Percentiles rank a stretch among this genome's conserved stretches.
These are phyloP conservation scores for Holocentrus rufus DNA, from an alignment of 2,797 vertebrate species.

Conservation along the genomic window DNA sequence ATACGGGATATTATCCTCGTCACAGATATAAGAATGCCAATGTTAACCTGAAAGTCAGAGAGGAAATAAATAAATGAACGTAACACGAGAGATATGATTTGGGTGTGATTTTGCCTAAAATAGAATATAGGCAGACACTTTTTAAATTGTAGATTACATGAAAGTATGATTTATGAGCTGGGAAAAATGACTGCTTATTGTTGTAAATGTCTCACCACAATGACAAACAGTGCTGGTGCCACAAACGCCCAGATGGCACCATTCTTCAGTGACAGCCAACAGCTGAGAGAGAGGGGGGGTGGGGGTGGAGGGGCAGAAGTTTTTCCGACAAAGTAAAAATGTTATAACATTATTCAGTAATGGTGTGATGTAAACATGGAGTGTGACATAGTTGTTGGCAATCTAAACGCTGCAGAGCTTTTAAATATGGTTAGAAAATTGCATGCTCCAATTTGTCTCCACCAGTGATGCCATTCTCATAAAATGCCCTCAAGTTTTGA, in stretches of 20 bases:
- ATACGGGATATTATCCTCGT: conserved; percentile 97
- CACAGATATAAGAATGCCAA: conserved; percentile 93
- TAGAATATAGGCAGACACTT: not conserved
- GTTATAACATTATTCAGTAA: not conserved
- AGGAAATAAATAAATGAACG: not conserved
- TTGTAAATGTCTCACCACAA: conserved; percentile 85
- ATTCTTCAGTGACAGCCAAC: conserved; percentile 91
- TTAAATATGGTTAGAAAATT: conserved; percentile 17
- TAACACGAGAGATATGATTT: not conserved
- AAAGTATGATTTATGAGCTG: not conserved
- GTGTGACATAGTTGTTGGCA: conserved; percentile 20
- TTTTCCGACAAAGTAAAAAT: conserved; percentile 3
- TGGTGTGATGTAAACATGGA: conserved; percentile 38
- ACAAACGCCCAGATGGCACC: conserved; percentile 98
- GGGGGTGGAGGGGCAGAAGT: conserved; percentile 11
- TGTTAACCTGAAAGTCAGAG: conserved; percentile 85
- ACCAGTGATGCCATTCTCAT: conserved; percentile 52
- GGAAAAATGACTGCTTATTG: conserved; percentile 13
- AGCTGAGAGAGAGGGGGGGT: conserved; percentile 80
- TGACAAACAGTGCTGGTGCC: conserved; percentile 92
- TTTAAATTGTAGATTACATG: not conserved
- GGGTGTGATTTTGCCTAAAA: not conserved
- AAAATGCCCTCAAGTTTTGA: conserved; percentile 24
- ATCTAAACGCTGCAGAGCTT: conserved; percentile 18
- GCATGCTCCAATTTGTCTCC: conserved; percentile 35